These are phyloP conservation scores for Nemotelus pantherinus DNA, from an alignment of 2,888 invertebrate genomes.

Conservation along the genomic window DNA sequence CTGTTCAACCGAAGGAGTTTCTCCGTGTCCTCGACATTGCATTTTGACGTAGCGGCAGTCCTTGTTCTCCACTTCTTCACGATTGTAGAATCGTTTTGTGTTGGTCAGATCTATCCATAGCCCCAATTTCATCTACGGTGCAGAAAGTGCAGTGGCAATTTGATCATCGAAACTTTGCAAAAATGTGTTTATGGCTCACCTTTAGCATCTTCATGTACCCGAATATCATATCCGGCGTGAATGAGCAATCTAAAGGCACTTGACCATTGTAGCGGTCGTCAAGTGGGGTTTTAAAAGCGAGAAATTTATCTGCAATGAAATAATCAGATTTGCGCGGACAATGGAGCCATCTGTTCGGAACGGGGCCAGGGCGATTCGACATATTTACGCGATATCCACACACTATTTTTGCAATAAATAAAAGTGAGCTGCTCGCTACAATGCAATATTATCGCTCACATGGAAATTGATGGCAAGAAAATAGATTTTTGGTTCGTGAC, in stretches of 20 bases:
- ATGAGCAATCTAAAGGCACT: constrained; percentile 84
- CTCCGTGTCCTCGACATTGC: constrained; percentile 90
- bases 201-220: constrained; percentile 79
- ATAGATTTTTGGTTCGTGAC: not conserved
- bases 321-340: constrained; percentile 84
- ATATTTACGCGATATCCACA: constrained; percentile 23
- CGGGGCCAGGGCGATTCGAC: constrained; percentile 67
- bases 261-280: constrained; percentile 82
- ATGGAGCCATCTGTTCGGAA: constrained; percentile 87
- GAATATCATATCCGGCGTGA: constrained; percentile 89
- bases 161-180: not conserved
- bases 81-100: constrained; percentile 91
- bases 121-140: constrained; percentile 81
- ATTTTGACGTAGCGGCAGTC: constrained; percentile 89
- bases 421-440: too few species aligned
- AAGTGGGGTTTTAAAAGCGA: constrained; percentile 82
- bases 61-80: constrained; percentile 77
- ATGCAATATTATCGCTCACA: too few species aligned
- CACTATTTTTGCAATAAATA: not conserved
- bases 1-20: constrained; percentile 88
- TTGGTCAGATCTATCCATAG: constrained; percentile 98
- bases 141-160: constrained; percentile 22
- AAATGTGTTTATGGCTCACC: constrained; percentile 65
- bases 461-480: too few species aligned
- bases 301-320: constrained; percentile 82